A percentile compares a stretch with the other conserved stretches of the same genome.
Conservation (phyloP, 2,888 invertebrate genomes). For the Helicoverpa assulta region DNA sequence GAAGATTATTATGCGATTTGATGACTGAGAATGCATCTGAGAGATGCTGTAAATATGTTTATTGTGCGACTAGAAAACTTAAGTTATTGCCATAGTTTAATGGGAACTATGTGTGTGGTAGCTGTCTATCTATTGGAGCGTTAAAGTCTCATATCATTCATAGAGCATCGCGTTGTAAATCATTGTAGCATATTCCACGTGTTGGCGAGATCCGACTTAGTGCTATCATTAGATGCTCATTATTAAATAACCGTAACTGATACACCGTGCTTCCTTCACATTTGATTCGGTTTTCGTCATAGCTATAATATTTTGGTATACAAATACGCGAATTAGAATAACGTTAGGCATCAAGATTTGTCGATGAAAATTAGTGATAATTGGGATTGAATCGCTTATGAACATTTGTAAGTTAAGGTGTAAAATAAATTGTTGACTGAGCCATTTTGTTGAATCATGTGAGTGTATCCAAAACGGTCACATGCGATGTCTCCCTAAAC, state of each 20-base stretch:
- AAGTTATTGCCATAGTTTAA: slow-evolving; percentile 34
- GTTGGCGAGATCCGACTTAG: background rate
- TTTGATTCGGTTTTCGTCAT: background rate
- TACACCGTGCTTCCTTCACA: slow-evolving; percentile 2
- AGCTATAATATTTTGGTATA: background rate
- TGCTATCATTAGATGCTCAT: background rate
- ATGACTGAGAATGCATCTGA: slow-evolving; percentile 56
- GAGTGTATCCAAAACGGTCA: slow-evolving; percentile 11
- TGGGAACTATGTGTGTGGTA: slow-evolving; percentile 15
- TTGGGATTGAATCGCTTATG: slow-evolving; percentile 13
- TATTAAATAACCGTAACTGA: background rate
- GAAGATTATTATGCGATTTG: slow-evolving; percentile 64
- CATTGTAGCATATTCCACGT: slow-evolving; percentile 11
- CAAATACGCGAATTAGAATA: background rate
- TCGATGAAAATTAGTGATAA: slow-evolving; percentile 10
- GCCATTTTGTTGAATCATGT: slow-evolving; percentile 10
- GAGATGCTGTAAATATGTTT: slow-evolving; percentile 44
- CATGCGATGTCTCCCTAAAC: slow-evolving; percentile 4
- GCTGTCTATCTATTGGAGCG: slow-evolving; percentile 3
- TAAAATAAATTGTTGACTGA: slow-evolving; percentile 19
- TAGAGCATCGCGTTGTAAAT: slow-evolving; percentile 10
- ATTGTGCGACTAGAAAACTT: slow-evolving; percentile 39
- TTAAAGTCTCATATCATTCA: slow-evolving; percentile 13
- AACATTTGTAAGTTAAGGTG: slow-evolving; percentile 3
- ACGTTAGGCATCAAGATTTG: slow-evolving; percentile 8